Evolutionary conservation across 2,888 invertebrate genomes (phyloP), one percentile per base, ranked within the genome.

Genomic region (Timandra comae): DNA sequence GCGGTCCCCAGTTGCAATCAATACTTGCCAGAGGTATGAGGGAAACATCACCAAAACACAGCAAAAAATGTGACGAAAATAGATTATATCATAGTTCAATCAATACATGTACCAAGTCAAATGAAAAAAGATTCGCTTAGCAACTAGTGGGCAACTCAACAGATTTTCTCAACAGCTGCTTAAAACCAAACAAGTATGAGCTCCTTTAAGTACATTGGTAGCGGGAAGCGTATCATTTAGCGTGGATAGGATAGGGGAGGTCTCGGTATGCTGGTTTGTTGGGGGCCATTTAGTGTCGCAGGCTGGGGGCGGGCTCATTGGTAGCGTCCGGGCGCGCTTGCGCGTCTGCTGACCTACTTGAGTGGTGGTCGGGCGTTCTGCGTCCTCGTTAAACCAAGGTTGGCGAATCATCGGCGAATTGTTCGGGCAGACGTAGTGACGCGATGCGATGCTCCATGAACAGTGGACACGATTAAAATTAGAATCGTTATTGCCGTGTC

Each of bases 261-360:
- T 64, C 81, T 56, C 27, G 49, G 48, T 64, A 62, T 35, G 42
- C 34, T 66, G 70, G 78, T 42, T 49, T 56, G 65, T 64, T 62
- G 69, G 71, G 72, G 74, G 69, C 74, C 74, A 71, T 77, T 79
- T 76, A 76, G 73, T 72, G 60, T 63, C 64, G 68, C 66, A 63
- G 72, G 67, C 67, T 67, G 77, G 76, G 81, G 82, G 79, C 77
- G 78, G 76, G 74, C 74, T 80, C 77, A 82, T 81, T 84, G 81
- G 72, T 52, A 53, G 70, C 65, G 75, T 81, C 80, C 79, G 78
- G 77, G 64, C 73, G 82, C 73, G 82, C 84, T 74, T 78, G 80
- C 81, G 80, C 75, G 75, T 67, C 69, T 72, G 59, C 71, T 81
- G 84, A 82, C 82, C 81, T 76, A 82, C 63, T 78, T 80, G 79